Evolutionary conservation across 2,888 invertebrate species (phyloP), one percentile per base, ranked within the genome.

Genomic region (Harmothoe impar): DNA sequence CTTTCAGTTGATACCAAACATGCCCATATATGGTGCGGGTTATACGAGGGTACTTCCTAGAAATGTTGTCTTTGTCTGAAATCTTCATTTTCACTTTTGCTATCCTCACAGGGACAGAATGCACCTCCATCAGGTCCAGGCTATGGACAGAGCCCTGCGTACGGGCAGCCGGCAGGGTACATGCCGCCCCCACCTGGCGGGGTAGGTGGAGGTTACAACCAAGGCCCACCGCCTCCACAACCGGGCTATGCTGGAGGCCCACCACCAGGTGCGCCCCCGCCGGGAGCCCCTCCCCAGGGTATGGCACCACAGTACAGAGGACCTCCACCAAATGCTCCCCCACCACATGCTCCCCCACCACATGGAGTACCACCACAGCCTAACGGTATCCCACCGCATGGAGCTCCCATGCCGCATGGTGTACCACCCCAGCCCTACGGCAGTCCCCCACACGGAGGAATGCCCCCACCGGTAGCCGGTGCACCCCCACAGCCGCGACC

Each of bases 161-260:
- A 86, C 23, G 86, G 86, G 5, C 86, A 86, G 25, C 68, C 68
- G 7, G 89, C 89, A 23, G 62, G 89, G 35, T 62, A 72, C 43
- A 89, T 89, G 89, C 68, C 89, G 31, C 68, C 89, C 31, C 88
- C 88, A 54, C 33, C 23, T 10, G 89, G 72, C 3, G 25, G 10
- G 29, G 89, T 17, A 35, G 89, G 72, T 23, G 51, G n/a, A 12
- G 35, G 35, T 29, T 72, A 89, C 35, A 72, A 89, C 89, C 54
- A 31, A 10, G 77, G 78, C 0, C 89, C 86, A 52, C 86, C 86
- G 0, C 86, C 86, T 10, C 89, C 89, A 72, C 89, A 68, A 20
- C 89, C 52, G 5, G 89, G 89, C 43, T 89, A 89, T n/a, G 54
- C 17, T 54, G 85, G 89, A 17, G 86, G 54, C n/a, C 86, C 86